Evolutionary conservation across 2,113 vertebrate species (phyloP), one percentile per base, ranked within the genome.

Genomic region (Scomber scombrus): DNA sequence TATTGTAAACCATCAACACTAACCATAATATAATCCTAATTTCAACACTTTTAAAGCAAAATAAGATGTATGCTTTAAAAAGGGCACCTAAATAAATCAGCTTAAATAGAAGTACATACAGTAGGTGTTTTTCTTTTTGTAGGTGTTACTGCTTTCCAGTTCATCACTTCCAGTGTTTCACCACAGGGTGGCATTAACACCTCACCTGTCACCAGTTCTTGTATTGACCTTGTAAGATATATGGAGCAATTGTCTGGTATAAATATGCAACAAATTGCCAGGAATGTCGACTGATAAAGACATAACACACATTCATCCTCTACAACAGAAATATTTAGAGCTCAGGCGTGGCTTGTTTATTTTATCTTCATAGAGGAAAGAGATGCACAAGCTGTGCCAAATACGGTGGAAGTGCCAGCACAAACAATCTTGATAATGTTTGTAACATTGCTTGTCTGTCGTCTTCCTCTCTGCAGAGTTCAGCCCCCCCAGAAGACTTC

Each of bases 401-500:
- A 58, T 21, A 58, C 2, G 46, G 50, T 40, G 23, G 45, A 77
- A 73, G 16, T 29, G 6, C 15, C 47, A 80, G 58, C 62, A 43
- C 72, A 65, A 76, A 78, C 71, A 79, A 10, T 66, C 52, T 8
- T 55, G 14, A 0, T 5, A 23, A 29, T 62, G 7, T 67, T 57
- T 67, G 11, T n/a, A 52, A 50, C 21, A 29, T 2, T 26, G 10
- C 46, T 56, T 31, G 68, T 26, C 81, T 88, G 84, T 72, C 92
- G 29, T 93, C 78, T 91, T 80, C 92, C 61, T 83, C 73, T 86
- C 92, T 90, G 78, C 93, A 99, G 97, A 96, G 93, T 91, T 94
- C 82, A 45, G 91, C 89, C 75, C 91, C 93, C 78, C 93, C 96
- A 58, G 97, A 97, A 91, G 98, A 99, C 94, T 99, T 99, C 93